Evolutionary conservation across 2,113 vertebrate genomes (phyloP), one percentile per base, ranked within the genome.

Genomic region (Gadus chalcogrammus): DNA sequence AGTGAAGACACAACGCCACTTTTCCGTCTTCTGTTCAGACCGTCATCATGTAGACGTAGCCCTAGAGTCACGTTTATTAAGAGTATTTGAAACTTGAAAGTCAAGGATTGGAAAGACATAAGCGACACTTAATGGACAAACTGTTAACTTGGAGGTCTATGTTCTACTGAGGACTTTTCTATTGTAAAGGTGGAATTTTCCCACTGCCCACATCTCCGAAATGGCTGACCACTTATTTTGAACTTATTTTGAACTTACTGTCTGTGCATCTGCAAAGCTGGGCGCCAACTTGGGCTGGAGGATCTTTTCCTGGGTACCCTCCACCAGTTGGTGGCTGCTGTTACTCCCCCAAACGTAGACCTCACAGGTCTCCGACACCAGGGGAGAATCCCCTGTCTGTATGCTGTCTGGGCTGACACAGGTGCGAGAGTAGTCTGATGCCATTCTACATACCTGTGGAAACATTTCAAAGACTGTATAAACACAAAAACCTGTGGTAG

Each of bases 331-430:
- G 84, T 94, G 93, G 78, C 92, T 93, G 85, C 93, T 94, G 87
- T 94, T 94, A 67, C 93, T 94, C 64, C 93, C 93, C 93, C 92
- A 94, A 61, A 94, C 93, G 0, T 96, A 96, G 0, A 99, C 97
- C 84, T 99, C 97, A 24, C 97, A 99, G 28, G 95, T 98, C 81
- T 99, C 97, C 0, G 97, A 98, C 79, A 97, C 93, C 22, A 96
- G 85, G 2, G 95, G 94, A 0, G 93, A 88, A 76, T 98, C 96
- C 0, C 94, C 96, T 0, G 94, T 95, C 86, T 98, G 97, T 48
- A 98, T 95, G 88, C 94, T 98, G 81, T 99, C 97, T 1, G 97
- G 95, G 74, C 95, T 99, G n/a, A 97, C 97, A 74, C 95, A 95
- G 0, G 95, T 97, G 76, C 95, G 93, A 15, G 94, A 95, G 70